Percentiles rank a stretch among this genome's conserved stretches.
Evolutionary conservation across 2,113 vertebrate genomes (phyloP).

Genomic region (Siniperca chuatsi): DNA sequence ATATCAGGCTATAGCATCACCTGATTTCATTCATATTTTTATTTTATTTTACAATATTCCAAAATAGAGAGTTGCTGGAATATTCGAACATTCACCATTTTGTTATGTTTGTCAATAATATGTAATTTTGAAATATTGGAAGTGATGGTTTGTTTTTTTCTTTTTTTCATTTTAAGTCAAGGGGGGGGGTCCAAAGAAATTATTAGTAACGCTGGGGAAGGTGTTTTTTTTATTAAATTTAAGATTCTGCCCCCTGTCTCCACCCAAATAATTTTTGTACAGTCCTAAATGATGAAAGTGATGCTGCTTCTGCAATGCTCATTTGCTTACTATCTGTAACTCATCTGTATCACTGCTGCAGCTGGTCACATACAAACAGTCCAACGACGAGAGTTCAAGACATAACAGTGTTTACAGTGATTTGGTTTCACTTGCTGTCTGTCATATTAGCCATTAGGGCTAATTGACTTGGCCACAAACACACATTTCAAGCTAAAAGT

Average conservation of each 20-base stretch:
- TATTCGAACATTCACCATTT: background rate
- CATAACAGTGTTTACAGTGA: slow-evolving; percentile 3
- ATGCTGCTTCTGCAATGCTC: background rate
- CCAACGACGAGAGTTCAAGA: no score
- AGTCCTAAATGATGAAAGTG: background rate
- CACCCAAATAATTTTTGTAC: background rate
- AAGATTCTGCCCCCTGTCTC: background rate
- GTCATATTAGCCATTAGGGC: slow-evolving; percentile 24
- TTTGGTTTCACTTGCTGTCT: slow-evolving; percentile 12
- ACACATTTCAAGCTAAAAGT: slow-evolving; percentile 4
- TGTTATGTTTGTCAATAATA: background rate
- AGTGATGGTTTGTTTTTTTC: background rate
- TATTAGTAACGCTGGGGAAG: background rate
- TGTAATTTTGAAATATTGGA: background rate
- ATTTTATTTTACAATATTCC: background rate
- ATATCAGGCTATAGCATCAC: no score
- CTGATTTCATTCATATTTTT: no score
- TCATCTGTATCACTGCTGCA: background rate
- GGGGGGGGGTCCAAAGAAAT: background rate
- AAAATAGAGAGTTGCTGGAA: background rate
- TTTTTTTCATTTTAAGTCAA: background rate
- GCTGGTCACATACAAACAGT: background rate
- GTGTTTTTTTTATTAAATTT: background rate
- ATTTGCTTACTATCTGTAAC: background rate
- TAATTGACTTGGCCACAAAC: slow-evolving; percentile 13